phyloP scores from a whole-genome alignment of 2,113 vertebrate species.

The Cavia aperea region DNA sequence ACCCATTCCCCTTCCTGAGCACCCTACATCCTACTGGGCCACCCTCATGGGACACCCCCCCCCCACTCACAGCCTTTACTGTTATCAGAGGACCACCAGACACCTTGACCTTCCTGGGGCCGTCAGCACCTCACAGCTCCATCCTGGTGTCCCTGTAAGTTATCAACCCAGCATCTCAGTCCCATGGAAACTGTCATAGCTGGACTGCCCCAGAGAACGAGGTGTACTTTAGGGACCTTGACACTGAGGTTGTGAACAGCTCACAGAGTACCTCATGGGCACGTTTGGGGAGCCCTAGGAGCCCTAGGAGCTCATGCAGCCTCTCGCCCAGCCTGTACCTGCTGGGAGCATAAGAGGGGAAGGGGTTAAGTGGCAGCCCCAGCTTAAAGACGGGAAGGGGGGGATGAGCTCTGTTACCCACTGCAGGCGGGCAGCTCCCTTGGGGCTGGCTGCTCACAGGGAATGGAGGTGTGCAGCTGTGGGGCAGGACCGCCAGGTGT shows the following conservation, averaged over 20 bases:
- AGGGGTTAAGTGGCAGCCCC: fast-evolving
- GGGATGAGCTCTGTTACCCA: background rate
- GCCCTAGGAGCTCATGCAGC: background rate
- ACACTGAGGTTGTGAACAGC: background rate
- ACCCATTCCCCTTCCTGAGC: fast-evolving
- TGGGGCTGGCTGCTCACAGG: background rate
- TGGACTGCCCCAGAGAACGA: background rate
- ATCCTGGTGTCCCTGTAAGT: background rate
- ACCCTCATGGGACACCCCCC: background rate
- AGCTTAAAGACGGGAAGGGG: too few species aligned
- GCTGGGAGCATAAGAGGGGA: background rate
- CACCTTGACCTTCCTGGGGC: background rate
- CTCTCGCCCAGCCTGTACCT: background rate
- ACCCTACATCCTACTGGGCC: background rate
- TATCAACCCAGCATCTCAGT: background rate
- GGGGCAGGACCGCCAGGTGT: too few species aligned
- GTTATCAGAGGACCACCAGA: background rate
- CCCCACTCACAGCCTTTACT: background rate
- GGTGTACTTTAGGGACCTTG: background rate
- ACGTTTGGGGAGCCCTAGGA: too few species aligned
- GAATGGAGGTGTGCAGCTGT: background rate
- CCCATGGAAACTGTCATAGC: background rate
- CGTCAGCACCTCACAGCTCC: background rate
- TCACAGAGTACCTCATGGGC: background rate
- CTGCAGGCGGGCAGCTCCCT: fast-evolving